Conservation (phyloP, 2,888 invertebrate species). For the Cantharis flavilabris region DNA sequence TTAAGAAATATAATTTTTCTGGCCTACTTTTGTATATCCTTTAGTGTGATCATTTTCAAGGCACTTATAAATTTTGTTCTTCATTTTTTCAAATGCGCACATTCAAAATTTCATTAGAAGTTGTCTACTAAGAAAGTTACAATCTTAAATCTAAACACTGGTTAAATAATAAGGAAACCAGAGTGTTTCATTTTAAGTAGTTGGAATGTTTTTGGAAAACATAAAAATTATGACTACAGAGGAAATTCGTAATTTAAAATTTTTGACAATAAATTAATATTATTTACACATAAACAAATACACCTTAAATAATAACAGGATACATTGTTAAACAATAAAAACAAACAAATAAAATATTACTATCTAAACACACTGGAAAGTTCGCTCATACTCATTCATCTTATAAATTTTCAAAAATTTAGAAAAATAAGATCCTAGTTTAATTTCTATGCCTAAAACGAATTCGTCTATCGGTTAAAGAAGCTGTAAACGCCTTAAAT, state of each 20-base stretch:
- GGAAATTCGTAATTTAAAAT: neutral
- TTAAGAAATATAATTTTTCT: neutral
- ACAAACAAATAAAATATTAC: neutral
- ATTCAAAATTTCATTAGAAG: neutral
- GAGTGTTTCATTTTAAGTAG: neutral
- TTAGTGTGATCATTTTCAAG: neutral
- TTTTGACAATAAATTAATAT: neutral
- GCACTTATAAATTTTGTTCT: neutral
- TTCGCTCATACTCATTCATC: neutral
- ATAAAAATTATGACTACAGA: neutral
- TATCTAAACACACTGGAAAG: neutral
- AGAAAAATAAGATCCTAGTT: neutral
- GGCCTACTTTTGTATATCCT: neutral
- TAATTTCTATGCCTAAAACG: neutral
- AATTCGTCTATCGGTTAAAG: neutral
- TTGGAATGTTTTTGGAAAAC: neutral
- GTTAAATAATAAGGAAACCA: neutral
- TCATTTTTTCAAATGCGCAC: neutral
- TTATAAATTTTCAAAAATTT: neutral
- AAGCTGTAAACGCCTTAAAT: conserved; percentile 45
- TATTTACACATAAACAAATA: neutral
- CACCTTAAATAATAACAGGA: neutral
- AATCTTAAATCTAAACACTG: neutral
- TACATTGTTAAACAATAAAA: neutral
- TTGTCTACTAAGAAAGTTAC: neutral